Base-by-base conservation (phyloP, 92 coral and sea anemone species). In the Epizoanthus stellaris region DNA sequence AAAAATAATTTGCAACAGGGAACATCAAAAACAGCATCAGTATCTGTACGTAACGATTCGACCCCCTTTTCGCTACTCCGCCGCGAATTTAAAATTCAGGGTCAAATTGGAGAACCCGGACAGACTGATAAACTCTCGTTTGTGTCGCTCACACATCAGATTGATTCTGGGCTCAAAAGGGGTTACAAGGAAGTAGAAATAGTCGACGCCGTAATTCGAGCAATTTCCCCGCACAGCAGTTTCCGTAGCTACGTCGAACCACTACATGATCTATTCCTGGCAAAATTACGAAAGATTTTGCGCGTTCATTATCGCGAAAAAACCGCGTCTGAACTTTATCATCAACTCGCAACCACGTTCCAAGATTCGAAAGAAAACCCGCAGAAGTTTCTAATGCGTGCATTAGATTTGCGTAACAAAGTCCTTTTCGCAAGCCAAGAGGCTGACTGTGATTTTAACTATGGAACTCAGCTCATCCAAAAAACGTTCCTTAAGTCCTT, bases 371-470 rank as follows among this genome's bases (percentile, higher is more conserved):
- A 72, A 21, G 77, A 87, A 74, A 81, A 3, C 25, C 71, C 45
- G 6, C 45, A 42, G 59, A 88, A 89, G 71, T 92, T 89, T 74
- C 47, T 92, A 20, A 79, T 85, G 70, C 74, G 89, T 20, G 79
- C 77, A 0, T 21, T 92, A 72, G 92, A 89, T 71, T 81, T 81
- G 84, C 88, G 90, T 20, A 86, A 92, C 77, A 86, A 89, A 54
- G 95, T 89, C 12, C 21, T 76, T 7, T 89, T 89, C 47, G 91
- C 95, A 62, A 92, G 92, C 63, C 92, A 86, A 80, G 93, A 92
- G 47, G 92, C 88, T 4, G 88, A 90, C 86, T 84, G 93, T 34
- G 91, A 92, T 68, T 87, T 86, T 65, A 90, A 77, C 81, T 87
- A 93, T 85, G 91, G 91, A 59, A 61, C 39, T 0, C 84, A 71